A percentile compares a stretch with the other conserved stretches of the same genome.
phyloP scores from a whole-genome alignment of 2,113 vertebrate genomes.

The Ascaphus truei region DNA sequence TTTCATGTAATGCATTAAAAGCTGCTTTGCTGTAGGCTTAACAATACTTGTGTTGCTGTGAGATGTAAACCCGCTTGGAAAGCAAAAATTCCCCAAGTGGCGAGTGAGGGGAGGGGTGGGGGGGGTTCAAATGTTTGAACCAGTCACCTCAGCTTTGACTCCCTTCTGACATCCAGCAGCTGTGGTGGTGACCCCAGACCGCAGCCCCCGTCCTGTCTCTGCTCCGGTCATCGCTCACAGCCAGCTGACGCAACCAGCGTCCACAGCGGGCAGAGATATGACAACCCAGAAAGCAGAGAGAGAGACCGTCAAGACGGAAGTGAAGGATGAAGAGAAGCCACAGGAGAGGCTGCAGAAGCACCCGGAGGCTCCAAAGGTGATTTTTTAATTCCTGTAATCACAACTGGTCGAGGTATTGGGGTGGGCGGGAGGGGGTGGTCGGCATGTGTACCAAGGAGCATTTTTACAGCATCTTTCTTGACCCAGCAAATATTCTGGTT shows the following conservation, averaged over 20 bases:
- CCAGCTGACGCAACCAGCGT: slow-evolving; percentile 63
- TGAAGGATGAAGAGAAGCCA: slow-evolving; percentile 58
- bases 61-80: background rate
- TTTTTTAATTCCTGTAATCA: background rate
- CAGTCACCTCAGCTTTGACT: too few relatives aligned
- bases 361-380: background rate
- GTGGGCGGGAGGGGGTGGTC: too few relatives aligned
- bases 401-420: too few relatives aligned
- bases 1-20: too few relatives aligned
- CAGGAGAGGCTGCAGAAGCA: slow-evolving; percentile 39
- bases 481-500: too few relatives aligned
- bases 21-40: background rate
- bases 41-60: too few relatives aligned
- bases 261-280: slow-evolving; percentile 35
- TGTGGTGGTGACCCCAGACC: slow-evolving; percentile 80
- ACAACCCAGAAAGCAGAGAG: slow-evolving; percentile 48
- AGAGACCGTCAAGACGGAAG: slow-evolving; percentile 57
- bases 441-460: too few relatives aligned
- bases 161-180: slow-evolving; percentile 43
- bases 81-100: too few relatives aligned
- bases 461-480: too few relatives aligned
- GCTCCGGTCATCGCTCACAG: slow-evolving; percentile 83
- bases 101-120: too few relatives aligned
- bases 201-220: slow-evolving; percentile 82
- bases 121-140: too few relatives aligned